A percentile compares a stretch with the other conserved stretches of the same genome.
Conservation (phyloP, 1,140 invertebrate species). For the Laodelphax striatellus region DNA sequence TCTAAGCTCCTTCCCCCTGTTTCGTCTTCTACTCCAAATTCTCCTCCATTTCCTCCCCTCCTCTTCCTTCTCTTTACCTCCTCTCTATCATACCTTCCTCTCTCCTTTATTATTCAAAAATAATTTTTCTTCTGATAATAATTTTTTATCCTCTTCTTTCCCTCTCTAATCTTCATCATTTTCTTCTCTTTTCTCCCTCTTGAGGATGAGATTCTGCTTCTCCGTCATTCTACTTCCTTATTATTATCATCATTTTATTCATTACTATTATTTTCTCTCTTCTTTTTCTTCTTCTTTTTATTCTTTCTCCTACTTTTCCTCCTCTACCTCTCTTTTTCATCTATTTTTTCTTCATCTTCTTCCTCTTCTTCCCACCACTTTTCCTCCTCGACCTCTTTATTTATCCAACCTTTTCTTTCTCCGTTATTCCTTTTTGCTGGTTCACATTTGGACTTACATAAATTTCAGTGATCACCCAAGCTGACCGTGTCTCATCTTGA, state of each 20-base stretch:
- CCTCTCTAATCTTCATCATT: background rate
- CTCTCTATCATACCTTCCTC: too few relatives aligned
- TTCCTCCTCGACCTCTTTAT: background rate
- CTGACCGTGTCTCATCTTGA: too few relatives aligned
- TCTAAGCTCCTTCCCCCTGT: too few relatives aligned
- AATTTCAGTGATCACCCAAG: background rate
- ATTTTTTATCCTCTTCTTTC: too few relatives aligned
- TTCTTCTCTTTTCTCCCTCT: too few relatives aligned
- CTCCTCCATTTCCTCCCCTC: too few relatives aligned
- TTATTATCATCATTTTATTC: background rate
- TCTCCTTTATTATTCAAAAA: too few relatives aligned
- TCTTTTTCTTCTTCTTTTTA: conserved; percentile 1
- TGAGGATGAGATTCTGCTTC: too few relatives aligned
- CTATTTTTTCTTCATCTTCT: background rate
- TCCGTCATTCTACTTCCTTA: too few relatives aligned
- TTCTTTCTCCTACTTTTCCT: conserved; percentile 1
- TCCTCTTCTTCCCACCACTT: conserved; percentile 6
- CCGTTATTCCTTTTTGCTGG: background rate
- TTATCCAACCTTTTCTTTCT: background rate
- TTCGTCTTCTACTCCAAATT: too few relatives aligned
- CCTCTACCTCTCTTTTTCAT: conserved; percentile 5
- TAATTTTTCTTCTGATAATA: too few relatives aligned
- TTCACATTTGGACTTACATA: background rate
- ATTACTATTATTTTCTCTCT: background rate
- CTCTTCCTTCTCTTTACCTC: too few relatives aligned